phyloP scores from a whole-genome alignment of 2,888 invertebrate genomes.

The Drosophila robusta region DNA sequence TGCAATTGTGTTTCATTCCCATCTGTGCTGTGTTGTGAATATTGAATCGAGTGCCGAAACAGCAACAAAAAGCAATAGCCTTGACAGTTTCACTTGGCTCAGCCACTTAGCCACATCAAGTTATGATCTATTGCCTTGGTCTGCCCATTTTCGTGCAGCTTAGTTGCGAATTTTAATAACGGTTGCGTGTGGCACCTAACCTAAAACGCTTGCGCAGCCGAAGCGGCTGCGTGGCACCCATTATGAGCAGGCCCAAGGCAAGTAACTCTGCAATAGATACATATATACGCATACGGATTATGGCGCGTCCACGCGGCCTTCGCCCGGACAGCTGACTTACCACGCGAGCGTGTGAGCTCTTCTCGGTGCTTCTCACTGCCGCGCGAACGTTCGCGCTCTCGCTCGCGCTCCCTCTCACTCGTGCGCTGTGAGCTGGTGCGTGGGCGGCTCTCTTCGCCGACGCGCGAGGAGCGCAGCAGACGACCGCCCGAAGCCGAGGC shows the following conservation, averaged over 20 bases:
- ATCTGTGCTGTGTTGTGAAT: conserved; percentile 13
- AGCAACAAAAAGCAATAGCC: conserved; percentile 31
- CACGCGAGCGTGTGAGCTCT: conserved; percentile 47
- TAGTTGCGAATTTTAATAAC: conserved; percentile 11
- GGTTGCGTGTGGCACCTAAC: conserved; percentile 55
- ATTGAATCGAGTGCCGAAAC: conserved; percentile 23
- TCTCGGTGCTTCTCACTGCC: conserved; percentile 48
- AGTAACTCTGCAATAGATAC: conserved; percentile 76
- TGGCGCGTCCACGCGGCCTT: background rate
- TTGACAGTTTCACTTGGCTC: conserved; percentile 23
- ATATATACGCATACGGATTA: conserved; percentile 27
- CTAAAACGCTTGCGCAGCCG: conserved; percentile 78
- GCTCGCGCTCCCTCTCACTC: conserved; percentile 52
- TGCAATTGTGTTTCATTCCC: conserved; percentile 33
- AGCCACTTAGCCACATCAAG: conserved; percentile 13
- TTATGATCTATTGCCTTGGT: conserved; percentile 31
- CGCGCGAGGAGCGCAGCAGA: conserved; percentile 64
- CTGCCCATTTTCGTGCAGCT: conserved; percentile 30
- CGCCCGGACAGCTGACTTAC: conserved; percentile 50
- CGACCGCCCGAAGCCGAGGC: conserved; percentile 36
- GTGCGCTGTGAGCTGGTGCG: conserved; percentile 58
- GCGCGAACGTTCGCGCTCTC: conserved; percentile 41
- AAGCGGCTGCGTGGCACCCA: conserved; percentile 82
- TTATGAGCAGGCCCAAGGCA: conserved; percentile 81
- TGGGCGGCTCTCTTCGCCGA: conserved; percentile 60